Conservation (phyloP, 2,797 vertebrate genomes). For the Salmo trutta region DNA sequence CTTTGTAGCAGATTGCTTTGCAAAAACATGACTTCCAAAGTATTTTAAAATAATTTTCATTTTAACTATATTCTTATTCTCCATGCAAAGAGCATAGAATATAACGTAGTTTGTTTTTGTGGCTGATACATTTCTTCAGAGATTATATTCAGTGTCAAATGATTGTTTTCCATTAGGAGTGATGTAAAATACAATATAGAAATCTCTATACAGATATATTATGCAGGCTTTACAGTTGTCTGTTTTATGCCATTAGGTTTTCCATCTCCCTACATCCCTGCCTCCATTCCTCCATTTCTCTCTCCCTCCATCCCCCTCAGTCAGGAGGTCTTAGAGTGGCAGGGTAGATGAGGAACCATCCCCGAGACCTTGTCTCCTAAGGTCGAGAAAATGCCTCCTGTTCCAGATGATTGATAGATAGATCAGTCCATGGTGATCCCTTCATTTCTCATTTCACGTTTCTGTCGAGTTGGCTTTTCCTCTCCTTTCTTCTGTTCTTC, state of each 20-base stretch:
- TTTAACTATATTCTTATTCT: too few species aligned
- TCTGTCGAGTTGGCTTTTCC: constrained; percentile 12
- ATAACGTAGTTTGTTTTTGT: too few species aligned
- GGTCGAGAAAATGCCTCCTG: constrained; percentile 14
- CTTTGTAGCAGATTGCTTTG: too few species aligned
- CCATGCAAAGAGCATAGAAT: not conserved
- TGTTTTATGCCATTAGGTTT: not conserved
- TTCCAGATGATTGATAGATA: constrained; percentile 38
- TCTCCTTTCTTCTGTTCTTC: not conserved
- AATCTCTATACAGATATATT: not conserved
- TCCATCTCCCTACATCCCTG: not conserved
- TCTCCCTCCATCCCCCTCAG: not conserved
- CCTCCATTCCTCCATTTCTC: not conserved
- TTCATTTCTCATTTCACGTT: constrained; percentile 14
- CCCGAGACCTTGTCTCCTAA: not conserved
- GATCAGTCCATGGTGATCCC: not conserved
- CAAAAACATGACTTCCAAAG: not conserved
- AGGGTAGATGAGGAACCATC: not conserved
- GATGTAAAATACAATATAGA: not conserved
- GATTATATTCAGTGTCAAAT: not conserved
- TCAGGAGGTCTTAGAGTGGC: not conserved
- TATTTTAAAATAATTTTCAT: too few species aligned
- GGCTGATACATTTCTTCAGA: too few species aligned
- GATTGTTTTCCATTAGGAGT: not conserved
- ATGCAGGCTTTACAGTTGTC: not conserved